Percentiles rank a stretch among this genome's conserved stretches.
phyloP scores from a whole-genome alignment of 2,113 vertebrate species.

The Cygnus buccinator region DNA sequence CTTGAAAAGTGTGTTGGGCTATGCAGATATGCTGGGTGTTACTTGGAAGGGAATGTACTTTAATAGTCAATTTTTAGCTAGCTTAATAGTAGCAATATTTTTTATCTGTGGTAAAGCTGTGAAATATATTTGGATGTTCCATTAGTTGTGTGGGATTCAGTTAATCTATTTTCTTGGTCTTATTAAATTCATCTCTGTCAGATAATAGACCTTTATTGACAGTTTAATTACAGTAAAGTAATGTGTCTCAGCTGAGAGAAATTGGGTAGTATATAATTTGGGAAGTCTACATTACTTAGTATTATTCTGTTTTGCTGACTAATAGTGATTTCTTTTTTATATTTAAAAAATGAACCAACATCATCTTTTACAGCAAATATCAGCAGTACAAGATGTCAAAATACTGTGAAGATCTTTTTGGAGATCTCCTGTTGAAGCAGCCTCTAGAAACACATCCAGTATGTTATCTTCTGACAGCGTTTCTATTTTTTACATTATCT shows the following conservation, averaged over 20 bases:
- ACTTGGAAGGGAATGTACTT: background rate
- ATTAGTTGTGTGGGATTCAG: constrained; percentile 9
- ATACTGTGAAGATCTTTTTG: constrained; percentile 97
- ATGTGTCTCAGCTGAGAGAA: background rate
- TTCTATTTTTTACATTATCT: constrained; percentile 11
- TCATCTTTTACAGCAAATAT: constrained; percentile 88
- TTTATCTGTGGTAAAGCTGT: background rate
- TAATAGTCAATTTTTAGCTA: background rate
- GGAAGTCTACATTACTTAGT: background rate
- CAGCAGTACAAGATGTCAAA: constrained; percentile 99
- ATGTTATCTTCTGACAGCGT: constrained; percentile 57
- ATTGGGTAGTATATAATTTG: background rate
- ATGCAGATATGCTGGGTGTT: background rate
- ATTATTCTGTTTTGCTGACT: constrained; percentile 18
- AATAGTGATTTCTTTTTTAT: constrained; percentile 20
- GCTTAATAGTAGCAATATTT: background rate
- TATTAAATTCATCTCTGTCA: background rate
- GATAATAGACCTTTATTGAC: background rate
- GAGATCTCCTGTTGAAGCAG: constrained; percentile 93
- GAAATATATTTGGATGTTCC: constrained; percentile 15
- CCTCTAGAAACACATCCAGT: constrained; percentile 91
- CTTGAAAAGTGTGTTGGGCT: background rate
- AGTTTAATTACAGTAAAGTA: constrained; percentile 10
- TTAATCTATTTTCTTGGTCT: background rate
- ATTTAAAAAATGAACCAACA: constrained; percentile 41